Percentiles rank a stretch among this genome's conserved stretches.
Evolutionary conservation across 2,888 invertebrate species (phyloP).

Genomic region (Meiosimyza decipiens): DNA sequence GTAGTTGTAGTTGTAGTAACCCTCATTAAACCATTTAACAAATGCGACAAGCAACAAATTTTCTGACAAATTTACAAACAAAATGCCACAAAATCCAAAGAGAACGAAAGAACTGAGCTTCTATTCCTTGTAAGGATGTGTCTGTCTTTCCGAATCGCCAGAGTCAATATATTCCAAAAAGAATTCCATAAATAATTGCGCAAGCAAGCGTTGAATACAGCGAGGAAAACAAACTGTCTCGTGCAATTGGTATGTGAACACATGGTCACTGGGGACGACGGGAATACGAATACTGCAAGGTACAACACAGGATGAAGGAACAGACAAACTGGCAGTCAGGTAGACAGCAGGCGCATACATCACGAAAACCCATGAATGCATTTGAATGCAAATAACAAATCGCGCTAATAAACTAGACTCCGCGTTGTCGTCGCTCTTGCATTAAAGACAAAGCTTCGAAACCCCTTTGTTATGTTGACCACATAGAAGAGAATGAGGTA

Average conservation of each 20-base stretch:
- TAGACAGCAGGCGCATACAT: slow-evolving; percentile 49
- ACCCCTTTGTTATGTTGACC: no score
- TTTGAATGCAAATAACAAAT: slow-evolving; percentile 63
- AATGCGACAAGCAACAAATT: slow-evolving; percentile 50
- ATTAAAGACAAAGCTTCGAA: no score
- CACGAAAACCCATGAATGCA: slow-evolving; percentile 48
- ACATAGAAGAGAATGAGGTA: no score
- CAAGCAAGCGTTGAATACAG: slow-evolving; percentile 15
- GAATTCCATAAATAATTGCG: slow-evolving; percentile 62
- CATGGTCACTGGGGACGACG: slow-evolving; percentile 28
- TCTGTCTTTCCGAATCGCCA: slow-evolving; percentile 38
- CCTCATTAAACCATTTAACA: slow-evolving; percentile 45
- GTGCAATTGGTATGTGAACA: slow-evolving; percentile 29
- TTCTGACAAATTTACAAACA: slow-evolving; percentile 56
- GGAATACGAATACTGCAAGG: slow-evolving; percentile 14
- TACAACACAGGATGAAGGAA: slow-evolving; percentile 18
- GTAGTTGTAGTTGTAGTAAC: background rate
- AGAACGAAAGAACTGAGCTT: slow-evolving; percentile 44
- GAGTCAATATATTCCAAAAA: slow-evolving; percentile 61
- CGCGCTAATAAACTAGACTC: slow-evolving; percentile 64
- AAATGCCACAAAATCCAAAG: slow-evolving; percentile 41
- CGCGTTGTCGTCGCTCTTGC: slow-evolving; percentile 49
- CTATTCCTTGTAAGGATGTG: slow-evolving; percentile 52
- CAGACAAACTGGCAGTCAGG: slow-evolving; percentile 3
- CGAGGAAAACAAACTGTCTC: slow-evolving; percentile 32